Conservation (phyloP, 2,797 vertebrate genomes). For the Pelodytes ibericus region DNA sequence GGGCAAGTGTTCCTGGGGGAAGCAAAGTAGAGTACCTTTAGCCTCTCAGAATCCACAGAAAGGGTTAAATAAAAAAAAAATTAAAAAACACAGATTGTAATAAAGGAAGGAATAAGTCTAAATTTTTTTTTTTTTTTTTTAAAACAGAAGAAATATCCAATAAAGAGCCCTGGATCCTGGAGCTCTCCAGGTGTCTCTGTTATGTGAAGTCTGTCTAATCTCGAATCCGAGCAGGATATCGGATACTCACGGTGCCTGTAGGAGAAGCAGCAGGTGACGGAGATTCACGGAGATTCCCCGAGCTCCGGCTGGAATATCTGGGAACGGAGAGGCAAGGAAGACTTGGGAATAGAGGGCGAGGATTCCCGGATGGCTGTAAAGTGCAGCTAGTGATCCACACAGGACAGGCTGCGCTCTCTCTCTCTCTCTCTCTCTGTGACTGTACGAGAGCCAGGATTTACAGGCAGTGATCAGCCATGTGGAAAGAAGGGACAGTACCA, state of each 20-base stretch:
- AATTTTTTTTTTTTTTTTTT: too few relatives aligned
- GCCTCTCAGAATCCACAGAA: too few relatives aligned
- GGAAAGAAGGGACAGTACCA: conserved; percentile 43
- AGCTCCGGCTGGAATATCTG: not conserved
- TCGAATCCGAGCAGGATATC: not conserved
- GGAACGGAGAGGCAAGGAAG: not conserved
- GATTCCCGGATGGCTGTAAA: not conserved
- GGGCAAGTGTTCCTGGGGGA: too few relatives aligned
- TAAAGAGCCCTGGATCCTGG: too few relatives aligned
- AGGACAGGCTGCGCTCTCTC: not conserved
- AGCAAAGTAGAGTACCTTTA: too few relatives aligned
- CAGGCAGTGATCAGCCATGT: conserved; percentile 52
- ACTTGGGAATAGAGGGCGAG: not conserved
- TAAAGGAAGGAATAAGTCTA: too few relatives aligned
- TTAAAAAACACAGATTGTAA: too few relatives aligned
- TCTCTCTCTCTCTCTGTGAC: conserved; percentile 3
- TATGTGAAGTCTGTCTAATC: too few relatives aligned
- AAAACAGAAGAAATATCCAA: too few relatives aligned
- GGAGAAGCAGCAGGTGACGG: not conserved
- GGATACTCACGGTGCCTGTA: not conserved
- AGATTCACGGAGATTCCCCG: not conserved
- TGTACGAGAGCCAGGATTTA: conserved; percentile 43
- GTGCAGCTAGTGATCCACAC: conserved; percentile 1
- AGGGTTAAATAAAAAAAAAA: too few relatives aligned
- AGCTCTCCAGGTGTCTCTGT: too few relatives aligned